Evolutionary conservation across 1,140 invertebrate genomes (phyloP).

Genomic region (Neelides sp.): DNA sequence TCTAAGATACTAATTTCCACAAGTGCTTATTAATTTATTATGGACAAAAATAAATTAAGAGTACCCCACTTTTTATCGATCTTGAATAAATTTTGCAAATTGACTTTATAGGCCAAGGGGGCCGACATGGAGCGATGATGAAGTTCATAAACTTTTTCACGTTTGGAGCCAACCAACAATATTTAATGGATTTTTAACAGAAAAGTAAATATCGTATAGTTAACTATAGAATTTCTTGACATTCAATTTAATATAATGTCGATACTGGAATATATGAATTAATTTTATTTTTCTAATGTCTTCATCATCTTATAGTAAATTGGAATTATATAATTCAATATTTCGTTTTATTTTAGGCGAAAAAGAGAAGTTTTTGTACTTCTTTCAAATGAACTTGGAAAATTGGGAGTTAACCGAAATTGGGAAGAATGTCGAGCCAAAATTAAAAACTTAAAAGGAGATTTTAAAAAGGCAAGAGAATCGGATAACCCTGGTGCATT

Average conservation of each 20-base stretch:
- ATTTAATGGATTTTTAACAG: conserved; percentile 5
- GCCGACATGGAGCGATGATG: conserved; percentile 13
- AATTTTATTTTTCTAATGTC: too few species aligned
- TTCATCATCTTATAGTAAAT: too few species aligned
- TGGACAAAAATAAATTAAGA: too few species aligned
- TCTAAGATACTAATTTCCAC: too few species aligned
- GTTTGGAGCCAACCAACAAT: conserved; percentile 11
- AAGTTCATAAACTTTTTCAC: conserved; percentile 11
- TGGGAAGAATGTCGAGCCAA: conserved; percentile 16
- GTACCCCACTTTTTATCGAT: too few species aligned
- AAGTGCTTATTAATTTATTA: too few species aligned
- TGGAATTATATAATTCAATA: not conserved
- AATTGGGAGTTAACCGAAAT: not conserved
- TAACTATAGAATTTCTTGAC: too few species aligned
- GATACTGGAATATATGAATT: not conserved
- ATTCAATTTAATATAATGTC: not conserved
- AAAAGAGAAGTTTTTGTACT: conserved; percentile 10
- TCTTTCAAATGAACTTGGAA: not conserved
- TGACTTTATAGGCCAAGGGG: conserved; percentile 2
- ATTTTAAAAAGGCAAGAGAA: conserved; percentile 11
- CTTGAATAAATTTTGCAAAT: too few species aligned
- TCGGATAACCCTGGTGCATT: not conserved
- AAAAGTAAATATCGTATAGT: conserved; percentile 15
- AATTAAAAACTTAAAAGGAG: conserved; percentile 14
- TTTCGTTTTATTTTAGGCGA: conserved; percentile 2